A percentile compares a stretch with the other conserved stretches of the same genome.
Conservation (phyloP, 2,888 invertebrate species). For the Rhamphomyia laevipes region DNA sequence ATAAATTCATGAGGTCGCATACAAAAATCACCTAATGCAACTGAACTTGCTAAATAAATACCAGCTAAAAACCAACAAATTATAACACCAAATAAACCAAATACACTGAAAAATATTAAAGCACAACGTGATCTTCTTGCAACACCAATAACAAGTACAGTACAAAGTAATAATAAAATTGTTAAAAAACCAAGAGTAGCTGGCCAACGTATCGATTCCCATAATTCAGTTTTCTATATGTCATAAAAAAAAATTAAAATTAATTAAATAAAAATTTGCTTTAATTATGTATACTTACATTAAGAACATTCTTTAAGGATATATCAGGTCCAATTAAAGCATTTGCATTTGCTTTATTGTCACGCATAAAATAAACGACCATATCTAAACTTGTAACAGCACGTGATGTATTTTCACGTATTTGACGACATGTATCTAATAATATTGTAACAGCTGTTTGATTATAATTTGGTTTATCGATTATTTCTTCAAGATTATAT, state of each 20-base stretch:
- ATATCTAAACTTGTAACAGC: constrained; percentile 45
- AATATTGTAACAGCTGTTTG: constrained; percentile 62
- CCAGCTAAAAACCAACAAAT: constrained; percentile 79
- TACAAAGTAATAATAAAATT: constrained; percentile 32
- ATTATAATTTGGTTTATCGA: constrained; percentile 67
- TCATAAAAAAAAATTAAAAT: background rate
- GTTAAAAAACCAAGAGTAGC: constrained; percentile 37
- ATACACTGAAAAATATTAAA: constrained; percentile 79
- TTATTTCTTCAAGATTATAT: constrained; percentile 57
- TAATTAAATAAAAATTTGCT: background rate
- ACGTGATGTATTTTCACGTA: constrained; percentile 60
- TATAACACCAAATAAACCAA: constrained; percentile 48
- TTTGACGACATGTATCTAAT: constrained; percentile 52
- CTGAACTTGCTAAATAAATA: constrained; percentile 70
- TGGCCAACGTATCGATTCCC: constrained; percentile 38
- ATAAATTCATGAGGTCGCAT: constrained; percentile 58
- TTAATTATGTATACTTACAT: constrained; percentile 22
- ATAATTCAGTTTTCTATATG: constrained; percentile 31
- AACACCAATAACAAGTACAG: constrained; percentile 37
- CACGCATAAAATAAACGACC: constrained; percentile 37
- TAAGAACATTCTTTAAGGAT: constrained; percentile 32
- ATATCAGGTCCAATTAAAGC: constrained; percentile 20
- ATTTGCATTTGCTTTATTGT: constrained; percentile 31
- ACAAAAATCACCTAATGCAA: constrained; percentile 77
- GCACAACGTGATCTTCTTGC: constrained; percentile 61